A percentile compares a stretch with the other conserved stretches of the same genome.
Evolutionary conservation across 2,113 vertebrate genomes (phyloP).

Genomic region (Microcebus jonahi): DNA sequence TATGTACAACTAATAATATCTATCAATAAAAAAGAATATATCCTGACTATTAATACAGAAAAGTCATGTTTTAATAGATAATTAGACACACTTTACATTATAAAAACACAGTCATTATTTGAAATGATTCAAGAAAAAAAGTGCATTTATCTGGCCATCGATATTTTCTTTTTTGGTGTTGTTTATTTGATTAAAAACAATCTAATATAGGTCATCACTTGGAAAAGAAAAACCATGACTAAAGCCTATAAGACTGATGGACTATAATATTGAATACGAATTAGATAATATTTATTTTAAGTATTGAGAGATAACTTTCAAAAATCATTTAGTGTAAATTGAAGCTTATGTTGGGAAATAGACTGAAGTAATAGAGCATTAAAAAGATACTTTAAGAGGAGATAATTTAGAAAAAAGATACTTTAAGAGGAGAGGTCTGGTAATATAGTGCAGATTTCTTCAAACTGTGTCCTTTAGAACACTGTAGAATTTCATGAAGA

Average conservation of each 20-base stretch:
- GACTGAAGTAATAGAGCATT: neutral
- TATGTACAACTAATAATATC: neutral
- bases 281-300: neutral
- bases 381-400: neutral
- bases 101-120: neutral
- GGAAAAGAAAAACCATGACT: neutral
- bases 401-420: neutral
- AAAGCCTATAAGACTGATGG: neutral
- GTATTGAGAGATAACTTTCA: neutral
- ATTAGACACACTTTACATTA: neutral
- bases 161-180: neutral
- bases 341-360: neutral
- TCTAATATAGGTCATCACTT: neutral
- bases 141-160: neutral
- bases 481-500: neutral
- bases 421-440: neutral
- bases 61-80: neutral
- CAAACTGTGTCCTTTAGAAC: neutral
- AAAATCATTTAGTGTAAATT: slow-evolving; percentile 6
- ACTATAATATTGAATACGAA: neutral
- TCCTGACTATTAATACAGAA: neutral
- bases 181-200: neutral
- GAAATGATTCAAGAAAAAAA: neutral
- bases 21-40: neutral
- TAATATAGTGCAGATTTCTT: neutral